Base-by-base conservation (phyloP, 2,888 invertebrate species). In the Cryptosula pallasiana region DNA sequence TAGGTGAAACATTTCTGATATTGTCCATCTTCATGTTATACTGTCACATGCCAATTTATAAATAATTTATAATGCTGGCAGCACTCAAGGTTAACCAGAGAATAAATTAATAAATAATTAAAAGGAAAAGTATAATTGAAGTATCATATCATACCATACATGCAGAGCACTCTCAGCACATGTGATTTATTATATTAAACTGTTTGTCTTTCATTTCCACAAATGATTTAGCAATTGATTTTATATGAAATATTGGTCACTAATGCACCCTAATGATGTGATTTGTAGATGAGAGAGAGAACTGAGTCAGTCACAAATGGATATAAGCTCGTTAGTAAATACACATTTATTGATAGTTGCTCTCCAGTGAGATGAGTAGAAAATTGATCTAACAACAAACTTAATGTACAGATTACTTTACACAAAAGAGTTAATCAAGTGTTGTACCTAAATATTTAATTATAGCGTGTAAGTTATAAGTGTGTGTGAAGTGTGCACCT, bases 401-500 rank as follows among this genome's bases (percentile, higher is more conserved):
- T 25, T 32, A 16, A 29, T 32, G 32, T 9, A 2, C 20, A 32
- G 63, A 63, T 27, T 63, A 29, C 63, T 63, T 63, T 63, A 34
- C 63, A 63, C 63, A 63, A 63, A 63, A 63, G 32, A 63, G 32
- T 29, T 32, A 63, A 29, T 13, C 13, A 63, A 63, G 63, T 63
- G 32, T 16, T 63, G 29, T 63, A 29, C 63, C 32, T 63, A 63
- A 63, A 63, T 63, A 63, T 63, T 63, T 63, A 63, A 63, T 63
- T 63, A 63, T 32, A 25, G 20, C 25, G 32, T 63, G 27, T 63
- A 20, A 29, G 27, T 63, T 16, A 25, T 63, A 63, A 63, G 63
- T 63, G 63, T 20, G 63, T 32, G 32, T 63, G 32, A 63, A 63
- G 27, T 9, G 5, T 25, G 29, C 63, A 63, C 63, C 63, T 63